A percentile compares a stretch with the other conserved stretches of the same genome.
Conservation (phyloP, 2,888 invertebrate genomes). For the Panopea generosa region DNA sequence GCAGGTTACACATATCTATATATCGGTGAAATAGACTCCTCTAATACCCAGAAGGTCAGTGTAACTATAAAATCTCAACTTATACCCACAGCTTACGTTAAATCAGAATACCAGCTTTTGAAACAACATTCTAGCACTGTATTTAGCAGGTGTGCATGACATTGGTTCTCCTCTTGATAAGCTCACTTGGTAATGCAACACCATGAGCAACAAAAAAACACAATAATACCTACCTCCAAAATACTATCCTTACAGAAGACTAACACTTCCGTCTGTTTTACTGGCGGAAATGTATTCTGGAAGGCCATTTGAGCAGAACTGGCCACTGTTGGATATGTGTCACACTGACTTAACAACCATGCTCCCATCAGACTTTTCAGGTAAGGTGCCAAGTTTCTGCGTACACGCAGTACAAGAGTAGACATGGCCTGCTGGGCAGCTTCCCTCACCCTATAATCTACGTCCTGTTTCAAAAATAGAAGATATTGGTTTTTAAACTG, state of each 20-base stretch:
- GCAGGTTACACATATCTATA: too few relatives aligned
- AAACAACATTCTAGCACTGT: too few relatives aligned
- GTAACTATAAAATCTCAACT: too few relatives aligned
- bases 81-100: too few relatives aligned
- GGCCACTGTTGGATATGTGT: conserved; percentile 94
- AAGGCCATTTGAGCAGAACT: conserved; percentile 90
- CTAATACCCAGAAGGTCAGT: too few relatives aligned
- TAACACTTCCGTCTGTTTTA: conserved; percentile 92
- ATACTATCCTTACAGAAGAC: conserved; percentile 94
- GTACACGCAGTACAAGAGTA: conserved; percentile 88
- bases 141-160: too few relatives aligned
- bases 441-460: conserved; percentile 94
- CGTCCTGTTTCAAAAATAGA: conserved; percentile 86
- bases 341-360: conserved; percentile 94
- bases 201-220: too few relatives aligned
- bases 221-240: conserved; percentile 86
- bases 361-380: conserved; percentile 91
- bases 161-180: too few relatives aligned
- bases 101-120: too few relatives aligned
- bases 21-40: too few relatives aligned
- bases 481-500: too few relatives aligned
- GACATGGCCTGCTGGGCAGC: conserved; percentile 91
- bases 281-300: conserved; percentile 90
- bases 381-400: conserved; percentile 92
- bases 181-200: too few relatives aligned